Percentiles rank a stretch among this genome's conserved stretches.
phyloP scores from a whole-genome alignment of 2,888 invertebrate species.

The Phanerotoma sp. region DNA sequence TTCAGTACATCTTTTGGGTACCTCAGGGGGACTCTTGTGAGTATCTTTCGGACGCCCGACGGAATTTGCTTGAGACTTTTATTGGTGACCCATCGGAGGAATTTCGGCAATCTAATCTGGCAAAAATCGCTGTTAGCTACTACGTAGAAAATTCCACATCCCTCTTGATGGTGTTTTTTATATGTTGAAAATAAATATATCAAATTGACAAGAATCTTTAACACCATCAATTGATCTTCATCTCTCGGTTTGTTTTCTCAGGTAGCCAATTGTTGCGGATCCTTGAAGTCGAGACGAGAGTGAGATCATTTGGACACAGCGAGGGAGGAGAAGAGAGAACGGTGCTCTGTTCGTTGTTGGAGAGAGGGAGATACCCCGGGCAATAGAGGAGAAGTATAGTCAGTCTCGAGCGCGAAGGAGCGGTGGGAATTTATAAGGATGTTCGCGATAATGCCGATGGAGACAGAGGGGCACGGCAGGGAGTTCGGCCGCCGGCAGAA shows the following conservation, averaged over 20 bases:
- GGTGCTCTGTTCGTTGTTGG: slow-evolving; percentile 1
- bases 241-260: slow-evolving; percentile 6
- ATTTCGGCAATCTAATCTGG: slow-evolving; percentile 24
- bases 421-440: slow-evolving; percentile 58
- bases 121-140: slow-evolving; percentile 19
- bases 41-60: slow-evolving; percentile 2
- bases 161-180: neutral
- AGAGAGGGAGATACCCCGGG: slow-evolving; percentile 30
- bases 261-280: slow-evolving; percentile 13
- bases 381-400: slow-evolving; percentile 36
- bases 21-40: neutral
- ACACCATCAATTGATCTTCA: slow-evolving; percentile 17
- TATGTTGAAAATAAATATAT: slow-evolving; percentile 10
- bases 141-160: slow-evolving; percentile 6
- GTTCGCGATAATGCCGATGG: slow-evolving; percentile 59
- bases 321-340: neutral
- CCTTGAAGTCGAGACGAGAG: slow-evolving; percentile 6
- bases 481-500: slow-evolving; percentile 67
- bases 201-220: slow-evolving; percentile 10
- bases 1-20: neutral
- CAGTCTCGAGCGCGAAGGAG: slow-evolving; percentile 42
- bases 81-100: slow-evolving; percentile 17
- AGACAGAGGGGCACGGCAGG: slow-evolving; percentile 58
- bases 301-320: slow-evolving; percentile 3
- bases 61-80: slow-evolving; percentile 20